Evolutionary conservation across 2,888 invertebrate species (phyloP), one percentile per base, ranked within the genome.

Genomic region (Trypoxylon attenuatum): DNA sequence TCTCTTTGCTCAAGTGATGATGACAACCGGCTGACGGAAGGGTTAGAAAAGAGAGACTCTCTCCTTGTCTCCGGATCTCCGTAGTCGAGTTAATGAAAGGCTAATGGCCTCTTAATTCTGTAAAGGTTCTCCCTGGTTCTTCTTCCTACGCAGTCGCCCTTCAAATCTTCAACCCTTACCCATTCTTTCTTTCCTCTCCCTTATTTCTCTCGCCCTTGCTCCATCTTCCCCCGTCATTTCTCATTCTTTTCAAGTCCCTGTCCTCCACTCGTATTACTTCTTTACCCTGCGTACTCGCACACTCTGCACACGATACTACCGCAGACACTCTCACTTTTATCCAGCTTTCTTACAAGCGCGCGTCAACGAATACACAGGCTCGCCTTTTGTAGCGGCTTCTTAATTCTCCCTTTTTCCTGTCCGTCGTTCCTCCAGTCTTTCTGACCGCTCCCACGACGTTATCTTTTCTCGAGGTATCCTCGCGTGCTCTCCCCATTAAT

Each of bases 51-150:
- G 72, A 56, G 62, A 64, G 55, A 52, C 62, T 33, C n/a, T 10
- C 33, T 33, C 23, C 27, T 51, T 43, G 45, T 16, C 43, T 22
- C 59, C n/a, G n/a, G 33, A 22, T 39, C 13, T 38, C 54, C 49
- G 51, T 41, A 57, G 68, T 63, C 62, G 67, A 78, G 75, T 77
- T 78, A 79, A 80, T 77, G 77, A 78, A 80, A 77, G 76, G 61
- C 72, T 75, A 78, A 80, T 76, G 78, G 77, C 69, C 78, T 78
- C 78, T 81, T 82, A 82, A 82, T 79, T 77, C 74, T 67, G 64
- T 70, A 76, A 70, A 76, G 72, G 63, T 69, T 62, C 53, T 39
- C 23, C 61, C 51, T 33, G 23, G 6, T 18, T 33, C 41, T 38
- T 46, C 29, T 22, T 47, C n/a, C n/a, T n/a, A n/a, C 8, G 22